Conservation (phyloP, 2,797 vertebrate genomes). For the Siniperca obscura region DNA sequence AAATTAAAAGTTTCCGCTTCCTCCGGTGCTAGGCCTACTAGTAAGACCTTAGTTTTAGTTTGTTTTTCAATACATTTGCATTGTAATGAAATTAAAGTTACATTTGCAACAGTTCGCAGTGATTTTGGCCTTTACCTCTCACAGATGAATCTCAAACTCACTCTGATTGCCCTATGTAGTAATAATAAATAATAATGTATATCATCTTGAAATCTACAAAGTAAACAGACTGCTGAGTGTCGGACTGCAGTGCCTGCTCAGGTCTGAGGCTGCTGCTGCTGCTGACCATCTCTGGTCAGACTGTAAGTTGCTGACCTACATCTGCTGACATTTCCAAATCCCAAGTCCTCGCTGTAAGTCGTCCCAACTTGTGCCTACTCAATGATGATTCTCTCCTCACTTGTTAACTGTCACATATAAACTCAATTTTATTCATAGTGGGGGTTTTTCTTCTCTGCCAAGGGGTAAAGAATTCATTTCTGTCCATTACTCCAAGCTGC, state of each 20-base stretch:
- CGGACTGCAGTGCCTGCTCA: conserved; percentile 46
- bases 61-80: conserved; percentile 6
- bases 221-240: conserved; percentile 39
- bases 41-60: conserved; percentile 8
- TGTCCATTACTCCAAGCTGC: conserved; percentile 58
- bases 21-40: background rate
- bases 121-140: background rate
- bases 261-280: conserved; percentile 56
- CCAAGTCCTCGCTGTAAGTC: conserved; percentile 55
- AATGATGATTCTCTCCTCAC: conserved; percentile 66
- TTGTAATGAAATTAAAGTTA: background rate
- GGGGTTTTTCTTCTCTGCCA: conserved; percentile 40
- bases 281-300: conserved; percentile 69
- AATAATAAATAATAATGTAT: background rate
- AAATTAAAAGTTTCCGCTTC: background rate
- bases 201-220: conserved; percentile 12
- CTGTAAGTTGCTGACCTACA: conserved; percentile 77
- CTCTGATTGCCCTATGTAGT: background rate
- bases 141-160: background rate
- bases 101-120: background rate
- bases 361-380: conserved; percentile 63
- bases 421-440: conserved; percentile 63
- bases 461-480: conserved; percentile 58
- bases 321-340: conserved; percentile 78
- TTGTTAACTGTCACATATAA: conserved; percentile 75